Percentiles rank a stretch among this genome's conserved stretches.
Conservation (phyloP, 2,888 invertebrate species). For the Spicauda simplicius region DNA sequence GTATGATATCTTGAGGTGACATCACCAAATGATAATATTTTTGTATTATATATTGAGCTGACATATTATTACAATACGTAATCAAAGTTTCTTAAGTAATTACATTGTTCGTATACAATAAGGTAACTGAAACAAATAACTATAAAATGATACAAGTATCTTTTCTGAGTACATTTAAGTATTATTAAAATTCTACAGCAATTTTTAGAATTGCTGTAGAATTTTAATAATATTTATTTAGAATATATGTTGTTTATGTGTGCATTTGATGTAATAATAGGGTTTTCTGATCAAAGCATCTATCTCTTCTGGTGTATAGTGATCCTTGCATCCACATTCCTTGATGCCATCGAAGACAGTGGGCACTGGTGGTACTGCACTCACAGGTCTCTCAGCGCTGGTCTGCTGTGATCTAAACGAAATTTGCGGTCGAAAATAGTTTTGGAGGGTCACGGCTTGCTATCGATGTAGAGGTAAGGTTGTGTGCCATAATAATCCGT, state of each 20-base stretch:
- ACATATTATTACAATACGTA: too few species aligned
- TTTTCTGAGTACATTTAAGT: too few species aligned
- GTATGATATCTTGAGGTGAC: too few species aligned
- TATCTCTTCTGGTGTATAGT: conserved; percentile 46
- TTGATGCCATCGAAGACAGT: conserved; percentile 5
- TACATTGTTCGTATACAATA: too few species aligned
- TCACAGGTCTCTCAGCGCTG: background rate
- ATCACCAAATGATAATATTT: background rate
- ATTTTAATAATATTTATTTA: too few species aligned
- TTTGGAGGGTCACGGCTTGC: background rate
- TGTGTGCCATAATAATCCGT: background rate
- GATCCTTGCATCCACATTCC: conserved; percentile 49
- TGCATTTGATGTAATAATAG: conserved; percentile 54
- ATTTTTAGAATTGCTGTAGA: too few species aligned
- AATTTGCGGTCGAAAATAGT: conserved; percentile 1
- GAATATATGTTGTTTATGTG: conserved; percentile 50
- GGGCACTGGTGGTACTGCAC: conserved; percentile 3
- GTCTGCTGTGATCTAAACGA: background rate
- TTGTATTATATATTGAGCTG: background rate
- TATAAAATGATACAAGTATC: too few species aligned
- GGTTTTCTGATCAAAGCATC: conserved; percentile 54
- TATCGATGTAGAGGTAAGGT: background rate
- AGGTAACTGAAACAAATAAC: too few species aligned
- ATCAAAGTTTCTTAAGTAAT: too few species aligned
- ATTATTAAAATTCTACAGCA: too few species aligned